These are phyloP conservation scores for Drosophila tsacasi DNA, from an alignment of 1,140 invertebrate genomes.

Conservation along the genomic window DNA sequence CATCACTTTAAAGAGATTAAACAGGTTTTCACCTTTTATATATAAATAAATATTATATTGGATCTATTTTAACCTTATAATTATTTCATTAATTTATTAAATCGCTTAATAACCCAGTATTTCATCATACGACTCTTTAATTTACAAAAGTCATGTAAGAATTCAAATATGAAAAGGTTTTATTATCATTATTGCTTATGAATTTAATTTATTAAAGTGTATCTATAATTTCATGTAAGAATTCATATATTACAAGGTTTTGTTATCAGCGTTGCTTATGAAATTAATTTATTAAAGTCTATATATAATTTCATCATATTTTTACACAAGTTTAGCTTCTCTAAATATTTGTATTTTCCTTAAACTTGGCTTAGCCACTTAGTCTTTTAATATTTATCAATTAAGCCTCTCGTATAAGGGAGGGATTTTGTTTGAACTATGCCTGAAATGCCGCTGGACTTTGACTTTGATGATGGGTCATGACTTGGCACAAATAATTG, in stretches of 20 bases:
- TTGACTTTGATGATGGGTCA: constrained; percentile 39
- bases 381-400: constrained; percentile 17
- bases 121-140: neutral
- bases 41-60: neutral
- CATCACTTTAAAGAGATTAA: neutral
- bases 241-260: neutral
- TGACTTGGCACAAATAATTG: constrained; percentile 33
- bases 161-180: neutral
- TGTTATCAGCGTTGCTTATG: neutral
- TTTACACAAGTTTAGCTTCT: neutral
- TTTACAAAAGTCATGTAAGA: no score
- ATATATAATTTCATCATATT: constrained; percentile 1
- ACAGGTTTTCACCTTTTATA: neutral
- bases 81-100: neutral
- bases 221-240: neutral
- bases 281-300: neutral
- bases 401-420: constrained; percentile 12
- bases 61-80: neutral
- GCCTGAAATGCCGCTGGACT: neutral
- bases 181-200: neutral
- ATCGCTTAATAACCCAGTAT: neutral
- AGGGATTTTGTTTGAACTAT: constrained; percentile 16
- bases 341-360: neutral
- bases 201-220: neutral
- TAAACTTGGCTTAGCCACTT: neutral